Evolutionary conservation across 2,797 vertebrate genomes (phyloP).

Genomic region (Silurus lanzhouensis): DNA sequence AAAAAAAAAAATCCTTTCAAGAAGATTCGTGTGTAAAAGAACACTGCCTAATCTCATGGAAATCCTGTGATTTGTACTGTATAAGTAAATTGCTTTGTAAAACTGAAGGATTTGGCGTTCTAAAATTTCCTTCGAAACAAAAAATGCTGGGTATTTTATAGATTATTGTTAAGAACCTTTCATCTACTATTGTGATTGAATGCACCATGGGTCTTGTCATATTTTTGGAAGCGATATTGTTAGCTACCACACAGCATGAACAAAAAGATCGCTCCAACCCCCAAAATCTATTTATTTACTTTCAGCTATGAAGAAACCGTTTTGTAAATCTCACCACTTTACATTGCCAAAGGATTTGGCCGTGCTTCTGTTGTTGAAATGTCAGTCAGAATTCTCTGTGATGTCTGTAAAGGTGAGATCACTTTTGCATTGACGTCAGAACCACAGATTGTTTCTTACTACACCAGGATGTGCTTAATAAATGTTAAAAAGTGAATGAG

Average conservation of each 20-base stretch:
- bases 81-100: not conserved
- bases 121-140: not conserved
- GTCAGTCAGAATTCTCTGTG: not conserved
- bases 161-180: not conserved
- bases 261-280: not conserved
- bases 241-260: not conserved
- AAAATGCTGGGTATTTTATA: not conserved
- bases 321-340: not conserved
- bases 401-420: conserved; percentile 12
- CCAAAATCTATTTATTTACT: conserved; percentile 15
- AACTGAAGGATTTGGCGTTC: not conserved
- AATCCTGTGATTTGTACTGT: not conserved
- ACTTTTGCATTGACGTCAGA: not conserved
- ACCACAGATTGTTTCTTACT: not conserved
- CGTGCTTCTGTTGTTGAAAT: not conserved
- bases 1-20: not conserved
- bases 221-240: conserved; percentile 16
- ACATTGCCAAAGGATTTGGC: conserved; percentile 16
- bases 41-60: not conserved
- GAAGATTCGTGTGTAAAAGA: not conserved
- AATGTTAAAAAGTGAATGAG: not conserved
- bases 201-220: not conserved
- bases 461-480: not conserved
- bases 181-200: not conserved
- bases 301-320: not conserved